Conservation (phyloP, 2,888 invertebrate species). For the Tupiocoris notatus region DNA sequence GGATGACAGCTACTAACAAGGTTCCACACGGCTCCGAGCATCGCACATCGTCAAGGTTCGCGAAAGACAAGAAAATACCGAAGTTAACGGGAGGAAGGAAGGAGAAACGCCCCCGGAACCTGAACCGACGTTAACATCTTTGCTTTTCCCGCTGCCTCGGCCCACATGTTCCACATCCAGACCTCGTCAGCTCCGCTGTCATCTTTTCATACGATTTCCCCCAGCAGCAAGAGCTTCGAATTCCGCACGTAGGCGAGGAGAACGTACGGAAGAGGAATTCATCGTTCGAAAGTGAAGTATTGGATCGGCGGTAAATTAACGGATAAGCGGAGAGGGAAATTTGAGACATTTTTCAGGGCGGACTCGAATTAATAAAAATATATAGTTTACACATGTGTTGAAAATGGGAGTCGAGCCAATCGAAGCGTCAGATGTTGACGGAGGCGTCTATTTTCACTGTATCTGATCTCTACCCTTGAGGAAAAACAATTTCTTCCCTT, state of each 20-base stretch:
- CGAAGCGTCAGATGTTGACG: not conserved
- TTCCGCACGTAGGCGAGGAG: no score
- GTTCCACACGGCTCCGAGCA: slow-evolving; percentile 1
- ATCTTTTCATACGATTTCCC: not conserved
- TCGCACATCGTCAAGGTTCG: not conserved
- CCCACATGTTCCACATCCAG: not conserved
- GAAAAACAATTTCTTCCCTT: not conserved
- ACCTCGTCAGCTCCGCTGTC: not conserved
- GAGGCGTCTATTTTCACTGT: not conserved
- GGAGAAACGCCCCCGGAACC: not conserved
- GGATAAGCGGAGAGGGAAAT: no score
- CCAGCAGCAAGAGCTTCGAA: not conserved
- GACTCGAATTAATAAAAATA: no score
- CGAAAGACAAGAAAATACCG: slow-evolving; percentile 32
- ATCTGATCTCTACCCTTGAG: not conserved
- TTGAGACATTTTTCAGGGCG: no score
- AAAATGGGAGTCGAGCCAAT: no score
- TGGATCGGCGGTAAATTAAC: no score
- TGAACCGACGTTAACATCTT: not conserved
- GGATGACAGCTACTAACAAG: slow-evolving; percentile 39
- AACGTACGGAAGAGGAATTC: no score
- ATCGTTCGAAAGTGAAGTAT: no score
- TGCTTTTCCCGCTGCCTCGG: not conserved
- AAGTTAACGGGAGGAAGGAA: not conserved
- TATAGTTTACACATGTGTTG: no score